Conservation (phyloP, 2,113 vertebrate genomes). For the Procavia capensis region DNA sequence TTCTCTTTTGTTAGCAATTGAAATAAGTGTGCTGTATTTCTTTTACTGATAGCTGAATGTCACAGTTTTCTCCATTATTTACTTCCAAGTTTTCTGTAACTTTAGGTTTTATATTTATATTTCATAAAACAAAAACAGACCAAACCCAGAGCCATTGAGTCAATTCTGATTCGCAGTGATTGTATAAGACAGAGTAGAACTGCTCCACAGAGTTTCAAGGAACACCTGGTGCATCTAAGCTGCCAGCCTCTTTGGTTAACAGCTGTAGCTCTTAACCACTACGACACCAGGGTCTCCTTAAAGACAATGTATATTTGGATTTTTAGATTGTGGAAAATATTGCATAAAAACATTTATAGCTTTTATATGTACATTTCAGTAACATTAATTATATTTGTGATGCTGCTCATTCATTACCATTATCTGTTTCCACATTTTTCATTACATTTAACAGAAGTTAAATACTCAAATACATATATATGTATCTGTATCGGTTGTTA, state of each 20-base stretch:
- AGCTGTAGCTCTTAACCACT: no score
- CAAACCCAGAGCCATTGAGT: no score
- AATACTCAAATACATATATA: no score
- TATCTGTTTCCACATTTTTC: neutral
- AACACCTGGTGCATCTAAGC: no score
- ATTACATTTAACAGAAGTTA: neutral
- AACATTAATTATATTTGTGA: neutral
- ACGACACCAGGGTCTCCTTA: no score
- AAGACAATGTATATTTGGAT: neutral
- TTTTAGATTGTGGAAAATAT: neutral
- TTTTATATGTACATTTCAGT: neutral
- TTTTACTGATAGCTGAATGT: neutral
- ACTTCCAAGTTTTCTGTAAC: constrained; percentile 4
- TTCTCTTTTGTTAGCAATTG: neutral
- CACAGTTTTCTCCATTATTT: neutral
- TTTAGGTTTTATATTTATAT: neutral
- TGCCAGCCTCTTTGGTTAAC: no score
- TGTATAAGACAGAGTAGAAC: no score
- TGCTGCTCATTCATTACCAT: neutral
- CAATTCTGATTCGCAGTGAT: no score
- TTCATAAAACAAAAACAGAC: no score
- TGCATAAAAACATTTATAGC: neutral
- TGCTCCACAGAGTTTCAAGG: no score
- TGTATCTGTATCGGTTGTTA: no score
- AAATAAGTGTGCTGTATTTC: neutral